Base-by-base conservation (phyloP, 2,113 vertebrate species). In the Thamnaconus septentrionalis region DNA sequence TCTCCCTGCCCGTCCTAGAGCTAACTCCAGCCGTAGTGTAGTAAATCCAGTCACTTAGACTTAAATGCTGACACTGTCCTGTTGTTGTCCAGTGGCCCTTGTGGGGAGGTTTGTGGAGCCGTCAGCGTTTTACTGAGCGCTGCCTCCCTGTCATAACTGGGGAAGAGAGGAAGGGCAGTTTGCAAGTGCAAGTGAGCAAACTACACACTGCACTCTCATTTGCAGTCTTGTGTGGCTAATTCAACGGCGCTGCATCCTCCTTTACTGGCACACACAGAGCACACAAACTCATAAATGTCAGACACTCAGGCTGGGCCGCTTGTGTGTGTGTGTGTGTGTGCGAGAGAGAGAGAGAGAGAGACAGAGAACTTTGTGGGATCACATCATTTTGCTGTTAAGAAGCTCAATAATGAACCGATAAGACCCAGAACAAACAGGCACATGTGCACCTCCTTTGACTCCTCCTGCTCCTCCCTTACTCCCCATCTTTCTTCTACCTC, bases 81-180 rank as follows among this genome's bases (percentile, higher is more conserved):
- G 70, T 69, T 71, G 68, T 71, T 77, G 78, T 75, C 65, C 69
- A 77, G 78, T 71, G 68, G 77, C 70, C 71, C 63, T 78, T 41
- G 64, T 69, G 78, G 74, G 67, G 48, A 70, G 69, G 68, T 71
- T 76, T 84, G 75, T 78, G 77, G 61, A 76, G 7, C 66, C 73
- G 82, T 89, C 87, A 85, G 84, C 82, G 69, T 75, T 89, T 86
- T 84, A 80, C 71, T 71, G 61, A 74, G 78, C 71, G 69, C 71
- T 53, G 64, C 66, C 70, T 60, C 77, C 62, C 59, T 70, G 67
- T 82, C 75, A 78, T 82, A 82, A 73, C 59, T 47, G 8, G 48
- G 10, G 66, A 56, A 69, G 68, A 67, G 50, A 67, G 62, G 57
- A 43, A 80, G 18, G 18, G 60, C 69, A 41, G 69, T 83, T 64